Conservation (phyloP, 2,797 vertebrate species). For the Sebastes vulpes region DNA sequence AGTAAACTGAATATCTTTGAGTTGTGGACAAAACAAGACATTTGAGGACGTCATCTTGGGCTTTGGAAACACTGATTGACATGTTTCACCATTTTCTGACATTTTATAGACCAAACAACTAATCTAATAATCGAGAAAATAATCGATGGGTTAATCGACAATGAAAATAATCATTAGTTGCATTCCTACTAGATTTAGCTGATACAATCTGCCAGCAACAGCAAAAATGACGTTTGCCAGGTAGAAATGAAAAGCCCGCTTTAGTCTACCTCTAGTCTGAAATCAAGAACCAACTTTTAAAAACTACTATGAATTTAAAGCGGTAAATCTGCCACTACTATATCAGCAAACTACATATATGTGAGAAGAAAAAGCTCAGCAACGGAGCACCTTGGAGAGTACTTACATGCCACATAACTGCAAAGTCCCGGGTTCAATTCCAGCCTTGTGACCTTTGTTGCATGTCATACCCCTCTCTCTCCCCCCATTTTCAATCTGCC, state of each 20-base stretch:
- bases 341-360: neutral
- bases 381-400: neutral
- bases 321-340: neutral
- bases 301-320: neutral
- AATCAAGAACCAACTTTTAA: neutral
- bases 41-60: too few relatives aligned
- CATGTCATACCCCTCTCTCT: neutral
- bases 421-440: neutral
- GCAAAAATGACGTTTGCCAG: too few relatives aligned
- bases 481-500: neutral
- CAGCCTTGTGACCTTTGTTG: neutral
- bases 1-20: too few relatives aligned
- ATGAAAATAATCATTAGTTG: too few relatives aligned
- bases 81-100: too few relatives aligned
- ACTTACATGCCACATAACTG: neutral
- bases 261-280: neutral
- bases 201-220: neutral
- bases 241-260: neutral
- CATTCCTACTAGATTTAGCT: too few relatives aligned
- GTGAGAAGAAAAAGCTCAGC: neutral
- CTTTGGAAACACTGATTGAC: too few relatives aligned
- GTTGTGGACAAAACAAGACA: too few relatives aligned
- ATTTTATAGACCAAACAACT: too few relatives aligned
- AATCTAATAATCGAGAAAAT: too few relatives aligned
- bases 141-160: too few relatives aligned